Evolutionary conservation across 1,140 invertebrate species (phyloP).

Genomic region (Geopemphigus sp.): DNA sequence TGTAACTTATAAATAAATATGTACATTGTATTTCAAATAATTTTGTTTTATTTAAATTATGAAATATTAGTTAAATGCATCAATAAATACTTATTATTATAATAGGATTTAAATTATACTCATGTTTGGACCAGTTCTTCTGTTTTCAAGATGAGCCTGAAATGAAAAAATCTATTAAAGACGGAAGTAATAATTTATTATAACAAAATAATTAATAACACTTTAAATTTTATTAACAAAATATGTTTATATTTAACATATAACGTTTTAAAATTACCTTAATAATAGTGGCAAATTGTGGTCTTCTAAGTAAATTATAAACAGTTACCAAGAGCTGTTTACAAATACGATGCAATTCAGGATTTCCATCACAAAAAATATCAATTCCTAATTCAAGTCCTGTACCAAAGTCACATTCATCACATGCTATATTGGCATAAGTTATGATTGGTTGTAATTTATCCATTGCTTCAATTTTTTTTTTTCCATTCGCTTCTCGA

Average conservation of each 20-base stretch:
- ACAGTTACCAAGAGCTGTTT: constrained; percentile 69
- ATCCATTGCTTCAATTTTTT: constrained; percentile 60
- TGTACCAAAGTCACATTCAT: constrained; percentile 93
- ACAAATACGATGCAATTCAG: constrained; percentile 66
- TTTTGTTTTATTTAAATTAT: background rate
- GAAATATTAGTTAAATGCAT: background rate
- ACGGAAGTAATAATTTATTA: background rate
- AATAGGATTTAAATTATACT: constrained; percentile 54
- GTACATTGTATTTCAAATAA: background rate
- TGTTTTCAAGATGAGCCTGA: constrained; percentile 63
- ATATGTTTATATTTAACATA: background rate
- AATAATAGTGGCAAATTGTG: constrained; percentile 73
- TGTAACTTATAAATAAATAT: background rate
- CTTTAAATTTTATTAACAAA: background rate
- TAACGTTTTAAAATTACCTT: constrained; percentile 52
- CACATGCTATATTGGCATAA: constrained; percentile 80
- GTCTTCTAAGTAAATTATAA: constrained; percentile 73
- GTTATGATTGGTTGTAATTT: constrained; percentile 73
- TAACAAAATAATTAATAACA: background rate
- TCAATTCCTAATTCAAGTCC: constrained; percentile 84
- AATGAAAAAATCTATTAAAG: constrained; percentile 37
- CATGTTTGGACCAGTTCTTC: constrained; percentile 58
- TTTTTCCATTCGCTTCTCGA: background rate
- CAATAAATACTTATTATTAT: background rate
- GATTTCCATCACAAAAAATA: constrained; percentile 73